Conservation (phyloP, 2,888 invertebrate genomes). For the Aphodius granarius region DNA sequence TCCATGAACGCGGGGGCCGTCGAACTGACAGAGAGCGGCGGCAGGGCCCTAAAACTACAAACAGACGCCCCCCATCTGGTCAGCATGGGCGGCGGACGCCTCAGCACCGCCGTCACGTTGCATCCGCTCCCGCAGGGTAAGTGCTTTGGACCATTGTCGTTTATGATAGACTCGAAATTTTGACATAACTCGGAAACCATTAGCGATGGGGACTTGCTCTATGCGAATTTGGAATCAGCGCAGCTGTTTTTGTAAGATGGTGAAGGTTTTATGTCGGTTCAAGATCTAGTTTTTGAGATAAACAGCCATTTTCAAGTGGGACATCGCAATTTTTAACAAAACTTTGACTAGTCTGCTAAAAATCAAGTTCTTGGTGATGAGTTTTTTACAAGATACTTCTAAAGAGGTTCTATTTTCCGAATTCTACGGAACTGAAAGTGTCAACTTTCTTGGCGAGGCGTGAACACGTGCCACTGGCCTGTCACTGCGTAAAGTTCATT, state of each 20-base stretch:
- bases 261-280: no score
- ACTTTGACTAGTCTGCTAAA: no score
- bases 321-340: no score
- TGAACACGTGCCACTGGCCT: not conserved
- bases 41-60: conserved; percentile 65
- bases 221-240: no score
- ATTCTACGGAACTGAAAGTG: not conserved
- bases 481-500: not conserved
- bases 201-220: no score
- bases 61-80: conserved; percentile 89
- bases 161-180: not conserved
- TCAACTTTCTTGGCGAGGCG: not conserved
- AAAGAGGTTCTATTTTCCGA: not conserved
- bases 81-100: conserved; percentile 85
- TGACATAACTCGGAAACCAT: no score
- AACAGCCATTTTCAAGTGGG: no score
- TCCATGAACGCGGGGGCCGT: conserved; percentile 31
- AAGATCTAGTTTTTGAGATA: no score
- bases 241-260: no score
- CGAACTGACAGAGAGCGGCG: conserved; percentile 50
- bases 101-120: conserved; percentile 90
- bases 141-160: conserved; percentile 28
- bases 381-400: no score
- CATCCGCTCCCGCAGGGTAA: conserved; percentile 88
- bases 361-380: no score